Evolutionary conservation across 2,113 vertebrate species (phyloP), one percentile per base, ranked within the genome.

Genomic region (Piprites chloris): DNA sequence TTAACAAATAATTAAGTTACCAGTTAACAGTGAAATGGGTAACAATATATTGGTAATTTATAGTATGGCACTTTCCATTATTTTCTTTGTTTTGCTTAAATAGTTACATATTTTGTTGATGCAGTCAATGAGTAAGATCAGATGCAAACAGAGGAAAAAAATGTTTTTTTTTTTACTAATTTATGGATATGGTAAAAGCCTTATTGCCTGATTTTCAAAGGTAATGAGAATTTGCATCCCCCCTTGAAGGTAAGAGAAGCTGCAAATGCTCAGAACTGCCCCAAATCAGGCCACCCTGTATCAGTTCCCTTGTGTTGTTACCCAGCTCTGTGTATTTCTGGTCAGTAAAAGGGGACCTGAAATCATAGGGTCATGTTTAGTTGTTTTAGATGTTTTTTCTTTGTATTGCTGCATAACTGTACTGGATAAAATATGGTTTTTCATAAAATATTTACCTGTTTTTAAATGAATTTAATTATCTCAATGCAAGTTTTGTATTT

Each of bases 401-500:
- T 97, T 96, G 91, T 97, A 96, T 92, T 88, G 81, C 96, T 97
- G 96, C 97, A 96, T 96, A 97, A 94, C 87, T 97, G 96, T 97
- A 98, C 97, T 98, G 97, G 97, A 97, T 97, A 96, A 97, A 98
- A 97, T 84, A 89, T 20, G 85, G 85, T 96, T 96, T 97, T 97
- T 93, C 89, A 96, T 97, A 96, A 97, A 97, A 85, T 97, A 97
- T 96, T 97, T 96, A 97, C 96, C 94, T 97, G 93, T 97, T 98
- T 98, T 98, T 97, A 98, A 97, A 98, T 96, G 97, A 98, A 97
- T 97, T 96, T 97, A 98, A 98, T 97, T 98, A 97, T 98, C 97
- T 98, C 97, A 97, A 97, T 98, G 98, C 97, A 98, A 97, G 90
- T 98, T 98, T 98, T 97, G 75, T 97, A 98, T 98, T 97, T 98